Percentiles rank a stretch among this genome's conserved stretches.
Conservation (phyloP, 2,888 invertebrate genomes). For the Itoplectis maculator region DNA sequence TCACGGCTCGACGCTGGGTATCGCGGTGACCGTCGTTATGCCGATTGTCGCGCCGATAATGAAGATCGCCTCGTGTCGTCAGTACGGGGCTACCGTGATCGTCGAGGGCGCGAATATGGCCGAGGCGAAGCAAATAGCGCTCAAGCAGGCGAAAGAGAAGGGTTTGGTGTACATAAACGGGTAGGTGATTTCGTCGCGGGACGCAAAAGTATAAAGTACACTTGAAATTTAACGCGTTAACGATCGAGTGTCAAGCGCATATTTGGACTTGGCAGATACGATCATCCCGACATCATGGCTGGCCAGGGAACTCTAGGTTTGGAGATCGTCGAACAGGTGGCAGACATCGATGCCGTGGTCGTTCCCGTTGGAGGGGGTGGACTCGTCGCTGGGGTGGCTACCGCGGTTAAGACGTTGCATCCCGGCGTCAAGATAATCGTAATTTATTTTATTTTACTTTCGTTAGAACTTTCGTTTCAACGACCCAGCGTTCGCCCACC, state of each 20-base stretch:
- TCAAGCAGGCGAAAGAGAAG: constrained; percentile 90
- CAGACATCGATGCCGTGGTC: constrained; percentile 94
- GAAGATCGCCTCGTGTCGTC: constrained; percentile 96
- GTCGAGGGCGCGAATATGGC: constrained; percentile 93
- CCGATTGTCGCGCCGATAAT: constrained; percentile 97
- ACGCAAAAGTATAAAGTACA: too few species aligned
- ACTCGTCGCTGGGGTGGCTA: constrained; percentile 94
- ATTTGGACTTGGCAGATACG: too few species aligned
- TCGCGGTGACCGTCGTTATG: constrained; percentile 95
- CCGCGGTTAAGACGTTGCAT: constrained; percentile 94
- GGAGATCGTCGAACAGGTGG: constrained; percentile 96
- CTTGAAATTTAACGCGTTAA: too few species aligned
- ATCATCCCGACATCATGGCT: constrained; percentile 97
- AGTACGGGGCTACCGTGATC: constrained; percentile 94
- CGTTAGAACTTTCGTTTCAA: too few species aligned
- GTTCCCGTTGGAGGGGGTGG: constrained; percentile 98
- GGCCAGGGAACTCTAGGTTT: constrained; percentile 97
- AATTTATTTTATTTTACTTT: constrained; percentile 77
- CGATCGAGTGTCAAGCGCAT: too few species aligned
- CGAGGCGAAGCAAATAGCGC: constrained; percentile 93
- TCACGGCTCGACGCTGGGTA: constrained; percentile 88
- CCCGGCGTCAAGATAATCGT: constrained; percentile 95
- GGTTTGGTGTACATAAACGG: constrained; percentile 95
- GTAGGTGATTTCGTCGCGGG: too few species aligned
- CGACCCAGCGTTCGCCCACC: too few species aligned